Percentiles rank a stretch among this genome's conserved stretches.
phyloP scores from a whole-genome alignment of 1,140 invertebrate species.

The Drosophila tropicalis region DNA sequence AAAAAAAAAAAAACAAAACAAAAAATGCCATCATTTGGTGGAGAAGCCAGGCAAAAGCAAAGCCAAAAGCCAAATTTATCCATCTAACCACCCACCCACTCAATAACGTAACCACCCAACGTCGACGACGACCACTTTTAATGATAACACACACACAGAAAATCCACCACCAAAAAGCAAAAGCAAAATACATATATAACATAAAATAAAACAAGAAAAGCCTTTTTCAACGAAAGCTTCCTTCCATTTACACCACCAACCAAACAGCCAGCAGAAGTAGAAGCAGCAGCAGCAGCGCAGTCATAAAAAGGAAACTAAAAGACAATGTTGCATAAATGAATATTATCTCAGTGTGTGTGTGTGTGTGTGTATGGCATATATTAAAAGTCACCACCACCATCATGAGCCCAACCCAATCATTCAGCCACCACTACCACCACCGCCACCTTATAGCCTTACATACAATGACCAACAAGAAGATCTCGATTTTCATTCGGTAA shows the following conservation, averaged over 20 bases:
- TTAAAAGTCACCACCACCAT: conserved; percentile 21
- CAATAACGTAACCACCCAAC: conserved; percentile 6
- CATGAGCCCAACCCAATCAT: not conserved
- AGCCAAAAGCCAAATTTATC: not conserved
- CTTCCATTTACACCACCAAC: conserved; percentile 19
- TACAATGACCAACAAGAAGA: conserved; percentile 5
- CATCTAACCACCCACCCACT: conserved; percentile 1
- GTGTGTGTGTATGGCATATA: conserved; percentile 10
- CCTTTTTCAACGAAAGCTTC: conserved; percentile 16
- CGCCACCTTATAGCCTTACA: not conserved
- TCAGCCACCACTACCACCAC: conserved; percentile 12
- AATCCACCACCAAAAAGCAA: conserved; percentile 20
- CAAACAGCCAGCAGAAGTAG: not conserved
- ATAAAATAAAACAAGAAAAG: conserved; percentile 12
- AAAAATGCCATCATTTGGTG: conserved; percentile 1
- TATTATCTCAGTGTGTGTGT: conserved; percentile 5
- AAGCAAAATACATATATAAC: not conserved
- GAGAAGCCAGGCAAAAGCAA: conserved; percentile 6
- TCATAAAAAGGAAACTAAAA: conserved; percentile 22
- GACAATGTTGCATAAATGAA: conserved; percentile 24
- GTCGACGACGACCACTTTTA: not conserved
- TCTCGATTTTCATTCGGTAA: not conserved
- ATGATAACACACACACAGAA: conserved; percentile 10
- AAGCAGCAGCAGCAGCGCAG: not conserved
- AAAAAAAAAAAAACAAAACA: not conserved